Evolutionary conservation across 2,113 vertebrate genomes (phyloP).

Genomic region (Chaetorhynchus papuensis): DNA sequence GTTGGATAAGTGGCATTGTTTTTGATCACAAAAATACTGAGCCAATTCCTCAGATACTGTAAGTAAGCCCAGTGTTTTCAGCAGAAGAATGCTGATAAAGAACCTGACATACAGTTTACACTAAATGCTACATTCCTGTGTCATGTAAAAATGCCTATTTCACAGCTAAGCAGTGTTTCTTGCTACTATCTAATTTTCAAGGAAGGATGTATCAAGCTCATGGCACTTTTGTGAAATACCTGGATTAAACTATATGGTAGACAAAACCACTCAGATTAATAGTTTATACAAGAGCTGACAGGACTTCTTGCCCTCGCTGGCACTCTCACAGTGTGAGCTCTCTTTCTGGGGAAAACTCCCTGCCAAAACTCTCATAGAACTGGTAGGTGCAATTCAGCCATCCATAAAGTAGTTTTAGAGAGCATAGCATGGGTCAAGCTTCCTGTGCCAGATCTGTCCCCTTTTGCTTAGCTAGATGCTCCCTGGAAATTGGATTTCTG

Average conservation of each 20-base stretch:
- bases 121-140: neutral
- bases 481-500: neutral
- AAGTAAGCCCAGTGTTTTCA: neutral
- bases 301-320: neutral
- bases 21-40: neutral
- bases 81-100: neutral
- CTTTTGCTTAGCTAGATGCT: neutral
- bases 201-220: neutral
- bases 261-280: neutral
- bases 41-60: neutral
- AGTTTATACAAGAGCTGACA: neutral
- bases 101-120: neutral
- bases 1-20: neutral
- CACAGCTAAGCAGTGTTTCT: neutral
- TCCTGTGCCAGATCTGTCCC: neutral
- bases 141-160: neutral
- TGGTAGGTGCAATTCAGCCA: neutral
- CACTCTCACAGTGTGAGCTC: neutral
- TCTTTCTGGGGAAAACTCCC: neutral
- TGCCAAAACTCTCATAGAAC: neutral
- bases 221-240: neutral
- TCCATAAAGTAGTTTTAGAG: neutral
- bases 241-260: neutral
- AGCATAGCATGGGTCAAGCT: neutral
- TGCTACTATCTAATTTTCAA: neutral